phyloP scores from a whole-genome alignment of 2,797 vertebrate genomes.

The Scleropages formosus region DNA sequence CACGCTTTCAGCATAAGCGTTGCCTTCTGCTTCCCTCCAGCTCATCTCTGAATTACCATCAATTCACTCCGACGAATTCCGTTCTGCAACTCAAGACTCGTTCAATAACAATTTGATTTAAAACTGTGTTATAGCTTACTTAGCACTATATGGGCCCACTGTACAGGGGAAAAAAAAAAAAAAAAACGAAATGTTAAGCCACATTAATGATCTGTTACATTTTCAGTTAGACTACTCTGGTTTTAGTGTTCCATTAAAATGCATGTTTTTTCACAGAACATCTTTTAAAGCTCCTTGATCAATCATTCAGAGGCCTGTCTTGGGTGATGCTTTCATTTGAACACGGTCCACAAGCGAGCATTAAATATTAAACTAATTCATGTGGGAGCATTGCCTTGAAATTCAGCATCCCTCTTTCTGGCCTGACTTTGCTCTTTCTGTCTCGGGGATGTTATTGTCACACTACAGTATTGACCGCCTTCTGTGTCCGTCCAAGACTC shows the following conservation, averaged over 20 bases:
- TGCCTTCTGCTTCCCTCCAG: too few relatives aligned
- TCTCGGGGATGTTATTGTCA: too few relatives aligned
- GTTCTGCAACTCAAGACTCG: not conserved
- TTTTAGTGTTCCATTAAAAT: not conserved
- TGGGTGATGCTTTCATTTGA: not conserved
- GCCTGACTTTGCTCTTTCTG: not conserved
- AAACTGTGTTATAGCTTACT: not conserved
- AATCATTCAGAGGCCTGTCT: not conserved
- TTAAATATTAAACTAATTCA: not conserved
- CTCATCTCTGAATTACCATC: too few relatives aligned
- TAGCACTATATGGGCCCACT: not conserved
- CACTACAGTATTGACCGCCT: too few relatives aligned
- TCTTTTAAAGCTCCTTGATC: conserved; percentile 8
- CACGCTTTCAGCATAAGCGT: too few relatives aligned
- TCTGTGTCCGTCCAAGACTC: too few relatives aligned
- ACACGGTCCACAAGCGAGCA: not conserved
- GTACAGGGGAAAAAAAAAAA: not conserved
- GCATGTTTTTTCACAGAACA: not conserved
- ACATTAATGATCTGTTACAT: not conserved
- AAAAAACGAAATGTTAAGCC: not conserved
- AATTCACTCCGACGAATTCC: too few relatives aligned
- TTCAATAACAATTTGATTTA: not conserved
- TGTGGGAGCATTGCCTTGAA: not conserved
- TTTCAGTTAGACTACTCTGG: not conserved
- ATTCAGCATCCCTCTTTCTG: not conserved